Conservation (phyloP, 2,888 invertebrate genomes). For the Drosophila subquinaria region DNA sequence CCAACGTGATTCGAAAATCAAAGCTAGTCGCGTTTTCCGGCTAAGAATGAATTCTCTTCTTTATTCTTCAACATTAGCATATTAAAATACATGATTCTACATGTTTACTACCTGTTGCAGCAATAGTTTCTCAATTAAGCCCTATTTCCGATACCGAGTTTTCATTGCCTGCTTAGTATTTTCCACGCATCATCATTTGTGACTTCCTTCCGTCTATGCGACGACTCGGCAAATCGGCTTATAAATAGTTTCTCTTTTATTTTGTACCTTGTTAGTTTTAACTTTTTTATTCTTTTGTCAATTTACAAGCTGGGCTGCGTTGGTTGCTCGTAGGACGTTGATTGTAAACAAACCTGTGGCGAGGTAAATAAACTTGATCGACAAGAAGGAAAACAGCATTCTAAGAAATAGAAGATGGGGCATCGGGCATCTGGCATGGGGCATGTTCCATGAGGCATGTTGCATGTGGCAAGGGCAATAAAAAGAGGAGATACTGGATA, state of each 20-base stretch:
- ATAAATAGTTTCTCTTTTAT: conserved; percentile 17
- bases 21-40: not conserved
- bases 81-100: conserved; percentile 54
- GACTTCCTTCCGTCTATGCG: conserved; percentile 74
- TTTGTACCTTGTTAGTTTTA: conserved; percentile 1
- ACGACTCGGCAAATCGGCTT: conserved; percentile 36
- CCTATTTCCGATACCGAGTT: conserved; percentile 45
- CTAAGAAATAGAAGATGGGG: conserved; percentile 64
- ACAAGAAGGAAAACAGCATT: conserved; percentile 66
- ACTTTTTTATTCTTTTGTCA: conserved; percentile 17
- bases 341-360: conserved; percentile 56
- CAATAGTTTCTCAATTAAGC: conserved; percentile 51
- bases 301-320: conserved; percentile 2
- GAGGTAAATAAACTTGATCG: conserved; percentile 73
- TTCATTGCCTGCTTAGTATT: conserved; percentile 54
- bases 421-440: conserved; percentile 30
- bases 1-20: not conserved
- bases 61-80: conserved; percentile 43
- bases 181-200: conserved; percentile 64
- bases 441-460: not conserved
- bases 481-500: conserved; percentile 65
- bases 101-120: too few species aligned
- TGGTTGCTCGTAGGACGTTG: conserved; percentile 26
- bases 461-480: conserved; percentile 48
- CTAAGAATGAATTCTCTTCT: not conserved